phyloP scores from a whole-genome alignment of 2,888 invertebrate species.

The Blera fallax region DNA sequence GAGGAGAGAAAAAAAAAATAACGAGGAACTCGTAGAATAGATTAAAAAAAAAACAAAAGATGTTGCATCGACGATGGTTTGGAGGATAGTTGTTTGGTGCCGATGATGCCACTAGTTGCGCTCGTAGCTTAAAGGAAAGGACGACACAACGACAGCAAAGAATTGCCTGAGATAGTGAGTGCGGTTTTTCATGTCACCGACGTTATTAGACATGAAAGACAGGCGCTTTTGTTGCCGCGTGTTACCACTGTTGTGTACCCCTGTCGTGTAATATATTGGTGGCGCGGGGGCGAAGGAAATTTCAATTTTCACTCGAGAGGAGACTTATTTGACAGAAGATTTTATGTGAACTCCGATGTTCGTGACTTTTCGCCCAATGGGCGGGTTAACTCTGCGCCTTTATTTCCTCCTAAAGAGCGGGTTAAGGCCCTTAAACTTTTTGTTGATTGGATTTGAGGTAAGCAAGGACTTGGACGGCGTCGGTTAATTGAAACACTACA shows the following conservation, averaged over 20 bases:
- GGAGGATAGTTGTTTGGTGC: not conserved
- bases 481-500: not conserved
- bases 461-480: not conserved
- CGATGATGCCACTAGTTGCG: slow-evolving; percentile 55
- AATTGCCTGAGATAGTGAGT: slow-evolving; percentile 37
- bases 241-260: slow-evolving; percentile 43
- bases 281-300: slow-evolving; percentile 21
- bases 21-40: slow-evolving; percentile 11
- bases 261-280: slow-evolving; percentile 17
- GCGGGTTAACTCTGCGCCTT: not conserved
- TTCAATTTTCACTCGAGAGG: slow-evolving; percentile 55
- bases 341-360: slow-evolving; percentile 4
- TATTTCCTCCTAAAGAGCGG: not conserved
- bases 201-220: slow-evolving; percentile 65
- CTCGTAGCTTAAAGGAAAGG: not conserved
- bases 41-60: slow-evolving; percentile 32
- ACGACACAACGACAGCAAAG: not conserved
- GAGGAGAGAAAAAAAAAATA: not conserved
- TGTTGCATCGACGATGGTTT: slow-evolving; percentile 21
- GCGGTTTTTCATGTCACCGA: slow-evolving; percentile 67
- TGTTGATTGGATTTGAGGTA: not conserved
- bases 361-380: slow-evolving; percentile 30
- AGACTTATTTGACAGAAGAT: slow-evolving; percentile 53
- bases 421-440: not conserved
- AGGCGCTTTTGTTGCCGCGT: slow-evolving; percentile 52